Evolutionary conservation across 2,113 vertebrate species (phyloP).

Genomic region (Stigmatopora argus): DNA sequence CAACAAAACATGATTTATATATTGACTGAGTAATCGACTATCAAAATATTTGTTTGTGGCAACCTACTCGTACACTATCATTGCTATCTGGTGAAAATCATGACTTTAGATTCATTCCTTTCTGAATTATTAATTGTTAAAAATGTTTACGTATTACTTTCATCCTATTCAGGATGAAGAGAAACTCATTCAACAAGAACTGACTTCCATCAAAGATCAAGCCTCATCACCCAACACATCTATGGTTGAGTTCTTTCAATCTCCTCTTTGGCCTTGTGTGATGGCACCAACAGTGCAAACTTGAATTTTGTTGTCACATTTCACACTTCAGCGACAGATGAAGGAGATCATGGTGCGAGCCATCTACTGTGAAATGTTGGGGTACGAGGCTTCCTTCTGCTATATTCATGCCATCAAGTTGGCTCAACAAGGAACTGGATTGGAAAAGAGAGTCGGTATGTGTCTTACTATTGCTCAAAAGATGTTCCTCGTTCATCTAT

Average conservation of each 20-base stretch:
- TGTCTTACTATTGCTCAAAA: conserved; percentile 7
- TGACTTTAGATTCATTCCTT: no score
- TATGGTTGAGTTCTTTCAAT: conserved; percentile 67
- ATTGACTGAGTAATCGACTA: no score
- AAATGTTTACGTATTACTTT: background rate
- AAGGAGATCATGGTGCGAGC: conserved; percentile 95
- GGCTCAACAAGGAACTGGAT: conserved; percentile 87
- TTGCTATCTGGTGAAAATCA: no score
- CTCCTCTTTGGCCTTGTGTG: background rate
- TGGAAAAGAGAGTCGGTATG: conserved; percentile 98
- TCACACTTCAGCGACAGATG: conserved; percentile 81
- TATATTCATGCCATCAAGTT: conserved; percentile 98
- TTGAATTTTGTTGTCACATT: conserved; percentile 6
- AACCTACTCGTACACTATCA: no score
- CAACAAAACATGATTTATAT: no score
- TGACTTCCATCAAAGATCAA: conserved; percentile 81
- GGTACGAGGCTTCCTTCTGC: conserved; percentile 89
- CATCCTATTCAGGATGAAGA: conserved; percentile 82
- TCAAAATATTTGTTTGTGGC: no score
- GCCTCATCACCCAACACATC: conserved; percentile 85
- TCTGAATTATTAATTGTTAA: background rate
- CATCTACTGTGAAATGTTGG: conserved; percentile 97
- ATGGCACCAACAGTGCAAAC: background rate
- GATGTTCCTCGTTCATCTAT: no score
- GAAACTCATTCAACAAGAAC: conserved; percentile 87